Evolutionary conservation across 2,888 invertebrate species (phyloP).

Genomic region (Parnassius apollo): DNA sequence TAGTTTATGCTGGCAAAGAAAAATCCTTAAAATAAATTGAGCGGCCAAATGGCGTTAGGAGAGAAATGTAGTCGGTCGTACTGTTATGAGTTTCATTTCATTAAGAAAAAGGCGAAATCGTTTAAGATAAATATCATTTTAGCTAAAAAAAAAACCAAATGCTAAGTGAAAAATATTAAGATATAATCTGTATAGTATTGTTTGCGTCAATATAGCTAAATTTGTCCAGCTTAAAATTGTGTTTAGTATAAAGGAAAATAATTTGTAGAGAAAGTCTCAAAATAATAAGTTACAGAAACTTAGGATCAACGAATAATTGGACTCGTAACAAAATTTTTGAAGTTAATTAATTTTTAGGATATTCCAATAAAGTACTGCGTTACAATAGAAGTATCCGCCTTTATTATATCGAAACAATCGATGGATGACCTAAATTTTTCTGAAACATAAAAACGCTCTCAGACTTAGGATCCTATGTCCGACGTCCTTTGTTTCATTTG

Average conservation of each 20-base stretch:
- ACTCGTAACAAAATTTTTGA: too few relatives aligned
- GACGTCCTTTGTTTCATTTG: constrained; percentile 53
- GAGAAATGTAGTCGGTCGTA: constrained; percentile 39
- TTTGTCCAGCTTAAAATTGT: constrained; percentile 1
- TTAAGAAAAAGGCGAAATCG: constrained; percentile 25
- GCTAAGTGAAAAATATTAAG: constrained; percentile 20
- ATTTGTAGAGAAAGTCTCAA: too few relatives aligned
- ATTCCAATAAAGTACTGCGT: too few relatives aligned
- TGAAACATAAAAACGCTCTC: constrained; percentile 51
- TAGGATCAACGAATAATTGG: too few relatives aligned
- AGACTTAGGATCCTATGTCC: constrained; percentile 43
- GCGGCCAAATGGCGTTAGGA: constrained; percentile 37
- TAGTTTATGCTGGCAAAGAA: constrained; percentile 31
- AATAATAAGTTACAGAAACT: too few relatives aligned
- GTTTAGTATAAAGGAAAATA: not conserved
- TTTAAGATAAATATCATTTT: constrained; percentile 25
- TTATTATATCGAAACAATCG: constrained; percentile 33
- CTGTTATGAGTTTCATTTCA: constrained; percentile 42
- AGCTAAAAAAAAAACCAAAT: constrained; percentile 14
- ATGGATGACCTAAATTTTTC: constrained; percentile 33
- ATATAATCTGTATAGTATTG: constrained; percentile 12
- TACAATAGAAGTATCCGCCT: constrained; percentile 2
- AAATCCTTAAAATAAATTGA: constrained; percentile 30
- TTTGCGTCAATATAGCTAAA: constrained; percentile 6
- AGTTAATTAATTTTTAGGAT: too few relatives aligned